Evolutionary conservation across 2,888 invertebrate species (phyloP).

Genomic region (Drosophila barbarae): DNA sequence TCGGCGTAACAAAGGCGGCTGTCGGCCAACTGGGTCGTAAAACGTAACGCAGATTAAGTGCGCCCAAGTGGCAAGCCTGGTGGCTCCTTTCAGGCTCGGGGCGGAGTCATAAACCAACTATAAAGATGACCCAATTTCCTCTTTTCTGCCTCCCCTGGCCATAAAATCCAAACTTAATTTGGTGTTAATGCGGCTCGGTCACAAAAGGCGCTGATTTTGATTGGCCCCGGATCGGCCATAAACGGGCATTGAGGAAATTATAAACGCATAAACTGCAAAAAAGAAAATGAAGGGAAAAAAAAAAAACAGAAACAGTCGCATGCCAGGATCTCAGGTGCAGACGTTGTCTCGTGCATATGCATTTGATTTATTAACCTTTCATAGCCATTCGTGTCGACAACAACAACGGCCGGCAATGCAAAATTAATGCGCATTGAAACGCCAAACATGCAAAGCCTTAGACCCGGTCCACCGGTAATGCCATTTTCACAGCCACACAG

Average conservation of each 20-base stretch:
- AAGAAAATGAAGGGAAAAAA: constrained; percentile 15
- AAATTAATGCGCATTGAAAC: constrained; percentile 75
- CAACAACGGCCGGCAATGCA: constrained; percentile 51
- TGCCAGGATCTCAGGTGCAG: constrained; percentile 62
- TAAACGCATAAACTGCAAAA: constrained; percentile 64
- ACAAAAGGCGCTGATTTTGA: constrained; percentile 67
- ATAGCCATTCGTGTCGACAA: constrained; percentile 74
- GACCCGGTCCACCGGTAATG: constrained; percentile 18
- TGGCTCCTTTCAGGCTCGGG: constrained; percentile 48
- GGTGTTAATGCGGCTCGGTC: constrained; percentile 64
- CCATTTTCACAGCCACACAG: constrained; percentile 13
- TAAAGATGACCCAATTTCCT: constrained; percentile 61
- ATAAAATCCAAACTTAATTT: constrained; percentile 62
- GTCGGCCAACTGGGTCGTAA: constrained; percentile 64
- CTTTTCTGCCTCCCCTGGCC: constrained; percentile 20
- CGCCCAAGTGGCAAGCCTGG: constrained; percentile 37
- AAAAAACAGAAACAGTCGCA: constrained; percentile 33
- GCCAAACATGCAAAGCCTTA: constrained; percentile 69
- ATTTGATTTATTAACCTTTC: constrained; percentile 76
- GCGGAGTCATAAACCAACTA: constrained; percentile 23
- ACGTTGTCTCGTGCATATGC: constrained; percentile 63
- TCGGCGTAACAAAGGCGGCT: constrained; percentile 39
- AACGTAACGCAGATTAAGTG: constrained; percentile 53
- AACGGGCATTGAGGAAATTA: constrained; percentile 72
- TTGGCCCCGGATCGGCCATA: constrained; percentile 53